These are phyloP conservation scores for Forbesichthys agassizii DNA, from an alignment of 2,113 vertebrate species.

Conservation along the genomic window DNA sequence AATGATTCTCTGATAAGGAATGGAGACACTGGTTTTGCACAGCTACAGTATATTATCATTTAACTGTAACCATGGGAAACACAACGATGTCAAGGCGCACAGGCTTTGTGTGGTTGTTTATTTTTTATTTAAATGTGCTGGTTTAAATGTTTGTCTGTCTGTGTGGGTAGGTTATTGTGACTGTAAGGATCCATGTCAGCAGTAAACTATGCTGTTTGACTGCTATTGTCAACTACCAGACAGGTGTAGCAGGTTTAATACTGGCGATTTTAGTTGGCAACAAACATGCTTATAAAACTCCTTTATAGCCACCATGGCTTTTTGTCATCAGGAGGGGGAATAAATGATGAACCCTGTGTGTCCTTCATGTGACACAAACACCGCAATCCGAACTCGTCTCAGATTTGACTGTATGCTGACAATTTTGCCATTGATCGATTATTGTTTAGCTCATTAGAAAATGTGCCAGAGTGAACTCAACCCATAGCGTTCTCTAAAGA, in stretches of 20 bases:
- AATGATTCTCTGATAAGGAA: constrained; percentile 40
- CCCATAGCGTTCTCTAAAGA: constrained; percentile 18
- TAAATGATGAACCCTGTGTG: constrained; percentile 67
- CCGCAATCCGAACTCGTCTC: constrained; percentile 60
- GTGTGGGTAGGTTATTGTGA: too few species aligned
- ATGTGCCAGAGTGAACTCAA: constrained; percentile 36
- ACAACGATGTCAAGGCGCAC: constrained; percentile 62
- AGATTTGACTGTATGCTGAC: constrained; percentile 38
- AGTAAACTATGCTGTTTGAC: constrained; percentile 60
- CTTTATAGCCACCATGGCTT: constrained; percentile 65
- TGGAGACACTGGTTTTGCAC: constrained; percentile 12
- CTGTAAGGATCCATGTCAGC: neutral
- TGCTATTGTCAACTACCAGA: constrained; percentile 58
- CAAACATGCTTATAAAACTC: constrained; percentile 68
- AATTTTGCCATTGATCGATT: constrained; percentile 31
- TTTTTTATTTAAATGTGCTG: constrained; percentile 28
- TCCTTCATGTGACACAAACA: constrained; percentile 71
- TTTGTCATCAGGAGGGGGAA: constrained; percentile 61
- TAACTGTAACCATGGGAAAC: constrained; percentile 31
- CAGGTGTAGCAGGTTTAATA: constrained; percentile 71
- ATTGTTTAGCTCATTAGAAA: constrained; percentile 50
- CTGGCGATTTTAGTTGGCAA: constrained; percentile 63
- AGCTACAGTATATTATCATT: neutral
- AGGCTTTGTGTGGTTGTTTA: constrained; percentile 51
- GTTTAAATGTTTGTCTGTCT: constrained; percentile 10